Evolutionary conservation across 2,113 vertebrate genomes (phyloP).

Genomic region (Hepsetus odoe): DNA sequence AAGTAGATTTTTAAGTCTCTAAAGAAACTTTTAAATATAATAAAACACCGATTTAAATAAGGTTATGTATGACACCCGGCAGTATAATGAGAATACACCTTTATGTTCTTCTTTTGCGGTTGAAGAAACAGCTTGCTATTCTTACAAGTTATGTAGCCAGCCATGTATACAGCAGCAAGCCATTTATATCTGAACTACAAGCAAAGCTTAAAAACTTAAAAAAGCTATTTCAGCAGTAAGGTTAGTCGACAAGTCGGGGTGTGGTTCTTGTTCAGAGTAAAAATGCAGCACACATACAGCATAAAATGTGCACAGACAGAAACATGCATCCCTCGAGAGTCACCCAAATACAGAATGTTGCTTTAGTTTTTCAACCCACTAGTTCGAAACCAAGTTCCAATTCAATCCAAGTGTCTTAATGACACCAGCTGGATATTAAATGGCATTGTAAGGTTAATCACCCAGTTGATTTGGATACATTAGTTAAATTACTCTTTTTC

Average conservation of each 20-base stretch:
- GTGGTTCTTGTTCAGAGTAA: background rate
- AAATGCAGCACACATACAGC: background rate
- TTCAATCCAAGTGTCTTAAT: conserved; percentile 16
- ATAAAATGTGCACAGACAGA: background rate
- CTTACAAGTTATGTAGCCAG: background rate
- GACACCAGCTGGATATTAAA: conserved; percentile 40
- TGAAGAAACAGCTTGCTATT: background rate
- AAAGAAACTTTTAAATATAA: too few species aligned
- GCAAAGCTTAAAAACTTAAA: background rate
- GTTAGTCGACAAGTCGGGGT: background rate
- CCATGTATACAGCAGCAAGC: background rate
- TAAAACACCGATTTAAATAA: too few species aligned
- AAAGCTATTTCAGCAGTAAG: background rate
- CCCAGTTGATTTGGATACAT: conserved; percentile 32
- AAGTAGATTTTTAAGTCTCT: too few species aligned
- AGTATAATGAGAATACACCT: background rate
- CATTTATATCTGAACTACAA: background rate
- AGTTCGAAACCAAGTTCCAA: background rate
- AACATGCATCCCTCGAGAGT: background rate
- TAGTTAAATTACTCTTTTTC: conserved; percentile 50
- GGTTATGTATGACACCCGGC: background rate
- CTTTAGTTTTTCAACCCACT: conserved; percentile 14
- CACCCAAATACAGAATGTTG: background rate
- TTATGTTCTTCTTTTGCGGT: background rate
- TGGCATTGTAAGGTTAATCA: conserved; percentile 26